Base-by-base conservation (phyloP, 1,140 invertebrate species). In the Bombus balteatus region DNA sequence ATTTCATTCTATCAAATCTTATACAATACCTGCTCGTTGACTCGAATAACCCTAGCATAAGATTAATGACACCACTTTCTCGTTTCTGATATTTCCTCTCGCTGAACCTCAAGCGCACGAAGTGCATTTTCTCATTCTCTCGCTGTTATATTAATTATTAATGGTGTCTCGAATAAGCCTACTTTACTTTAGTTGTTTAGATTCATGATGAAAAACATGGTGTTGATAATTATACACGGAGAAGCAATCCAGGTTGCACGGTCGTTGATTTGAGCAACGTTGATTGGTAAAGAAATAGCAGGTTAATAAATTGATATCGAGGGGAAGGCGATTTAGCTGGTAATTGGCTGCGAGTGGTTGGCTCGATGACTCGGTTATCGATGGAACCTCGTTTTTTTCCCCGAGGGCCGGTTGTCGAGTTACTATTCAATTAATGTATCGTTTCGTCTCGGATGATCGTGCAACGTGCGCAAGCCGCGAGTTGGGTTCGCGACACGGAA, bases 401-500 rank as follows among this genome's bases (percentile, higher is more conserved):
- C 32, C 22, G 72, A 12, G 72, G 59, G 81, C 59, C 68, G 81
- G 39, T 83, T 75, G 72, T 68, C 72, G 72, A 75, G 81, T 76
- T 75, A 68, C 81, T 76, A 83, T 83, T 83, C 81, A 83, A 83
- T 83, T 83, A 83, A 83, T 71, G 80, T 74, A 82, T 73, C 79
- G 47, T 71, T 81, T 71, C 71, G 81, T 83, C 59, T 83, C 81
- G 81, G 72, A 83, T 76, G 81, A 41, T n/a, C 71, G 81, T 83
- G 72, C 81, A 83, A 65, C 72, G 62, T 15, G n/a, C 62, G 32
- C n/a, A 15, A 32, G n/a, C 62, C 62, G 37, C 47, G 47, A 18
- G 9, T 53, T 37, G 15, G 34, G 12, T 39, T 39, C 32, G n/a
- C 78, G 68, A 72, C 34, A 22, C 32, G 37, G 34, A n/a, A 68